Evolutionary conservation across 2,113 vertebrate genomes (phyloP), one percentile per base, ranked within the genome.

Genomic region (Muntiacus reevesi): DNA sequence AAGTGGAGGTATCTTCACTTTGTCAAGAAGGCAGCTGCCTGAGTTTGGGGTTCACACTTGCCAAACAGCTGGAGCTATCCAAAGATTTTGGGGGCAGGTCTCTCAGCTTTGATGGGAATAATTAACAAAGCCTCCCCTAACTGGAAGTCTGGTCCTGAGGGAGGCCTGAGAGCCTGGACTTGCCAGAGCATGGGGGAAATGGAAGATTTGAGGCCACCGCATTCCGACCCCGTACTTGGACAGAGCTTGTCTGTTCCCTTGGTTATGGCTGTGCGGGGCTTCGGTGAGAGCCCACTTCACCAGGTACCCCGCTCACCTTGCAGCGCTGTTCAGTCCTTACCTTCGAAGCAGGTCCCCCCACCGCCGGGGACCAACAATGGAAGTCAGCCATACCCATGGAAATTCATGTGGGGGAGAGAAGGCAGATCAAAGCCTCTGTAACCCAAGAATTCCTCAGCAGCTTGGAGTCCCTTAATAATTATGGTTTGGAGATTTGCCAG

Each of bases 391-490:
- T 94, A 84, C 74, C 82, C 91, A 1, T 91, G 91, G 89, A 96
- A 97, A 95, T 45, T 81, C 81, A 6, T 3, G 9, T 96, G 55
- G 17, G 33, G 78, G 93, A 96, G 84, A 97, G 97, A 96, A 94
- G 93, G 12, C 55, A 91, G 84, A 97, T 98, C 97, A 98, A 98
- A 98, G 98, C 87, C 64, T 67, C 98, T 98, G 98, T 99, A 99
- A 99, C 97, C 87, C 90, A 98, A 98, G 98, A 98, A 97, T 98
- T 98, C 98, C 98, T 98, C 97, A 98, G 98, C 98, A 98, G 98
- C 98, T 99, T 98, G 0, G 94, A 95, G 97, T 98, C 98, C 99
- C 99, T 98, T 98, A 98, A 98, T 99, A 97, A 98, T 98, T 98
- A 98, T 97, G 96, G 97, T 94, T 97, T 98, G 98, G 98, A 93